These are phyloP conservation scores for Phytoseiulus persimilis DNA, from an alignment of 2,888 invertebrate species.

Conservation along the genomic window DNA sequence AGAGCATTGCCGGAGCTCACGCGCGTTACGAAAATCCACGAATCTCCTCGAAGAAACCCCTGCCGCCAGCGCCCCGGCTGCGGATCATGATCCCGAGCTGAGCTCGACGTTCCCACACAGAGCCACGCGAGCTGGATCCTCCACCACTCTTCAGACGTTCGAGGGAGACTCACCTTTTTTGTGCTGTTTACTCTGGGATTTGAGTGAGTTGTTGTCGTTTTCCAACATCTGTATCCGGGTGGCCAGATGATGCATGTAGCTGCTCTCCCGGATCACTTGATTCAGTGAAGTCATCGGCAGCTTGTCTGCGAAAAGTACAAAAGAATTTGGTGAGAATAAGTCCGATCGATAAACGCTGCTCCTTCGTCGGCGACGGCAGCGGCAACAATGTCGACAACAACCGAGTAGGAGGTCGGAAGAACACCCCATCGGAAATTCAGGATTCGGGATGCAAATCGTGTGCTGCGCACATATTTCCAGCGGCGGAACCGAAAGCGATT, in stretches of 20 bases:
- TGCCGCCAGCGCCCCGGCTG: no score
- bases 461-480: neutral
- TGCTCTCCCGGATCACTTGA: neutral
- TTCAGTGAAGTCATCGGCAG: neutral
- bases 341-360: neutral
- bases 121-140: no score
- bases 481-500: neutral
- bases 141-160: neutral
- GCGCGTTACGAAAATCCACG: neutral
- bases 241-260: constrained; percentile 24
- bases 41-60: no score
- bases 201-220: constrained; percentile 27
- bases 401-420: neutral
- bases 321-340: neutral
- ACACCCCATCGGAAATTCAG: neutral
- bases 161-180: neutral
- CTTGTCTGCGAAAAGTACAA: neutral
- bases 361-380: neutral
- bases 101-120: no score
- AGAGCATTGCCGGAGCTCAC: neutral
- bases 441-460: neutral
- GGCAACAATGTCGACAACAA: neutral
- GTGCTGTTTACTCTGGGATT: constrained; percentile 33
- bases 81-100: no score
- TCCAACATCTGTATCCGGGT: constrained; percentile 30